A percentile compares a stretch with the other conserved stretches of the same genome.
phyloP scores from a whole-genome alignment of 2,888 invertebrate species.

The Ashinkailepas kermadecensis region DNA sequence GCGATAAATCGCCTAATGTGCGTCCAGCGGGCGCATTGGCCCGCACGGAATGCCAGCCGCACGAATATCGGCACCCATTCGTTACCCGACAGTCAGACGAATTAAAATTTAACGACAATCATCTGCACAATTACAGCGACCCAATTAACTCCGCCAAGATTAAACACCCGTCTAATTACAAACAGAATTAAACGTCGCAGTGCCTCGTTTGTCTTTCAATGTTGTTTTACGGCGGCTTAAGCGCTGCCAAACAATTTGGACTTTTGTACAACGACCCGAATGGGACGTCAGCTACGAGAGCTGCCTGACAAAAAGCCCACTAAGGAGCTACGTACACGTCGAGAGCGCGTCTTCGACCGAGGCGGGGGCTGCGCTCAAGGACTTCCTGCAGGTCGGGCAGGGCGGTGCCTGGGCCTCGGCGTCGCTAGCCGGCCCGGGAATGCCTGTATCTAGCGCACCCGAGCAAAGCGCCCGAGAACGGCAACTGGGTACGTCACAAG shows the following conservation, averaged over 20 bases:
- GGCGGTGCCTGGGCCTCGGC: no score
- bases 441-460: no score
- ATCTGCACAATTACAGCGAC: slow-evolving; percentile 10
- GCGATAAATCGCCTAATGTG: not conserved
- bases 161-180: slow-evolving; percentile 20
- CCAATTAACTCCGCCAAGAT: slow-evolving; percentile 15
- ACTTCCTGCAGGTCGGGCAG: no score
- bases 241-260: not conserved
- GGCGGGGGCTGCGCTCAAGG: no score
- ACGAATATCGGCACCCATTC: not conserved
- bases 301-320: not conserved
- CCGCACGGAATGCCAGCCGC: not conserved
- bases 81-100: not conserved
- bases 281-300: not conserved
- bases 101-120: slow-evolving; percentile 19
- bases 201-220: not conserved
- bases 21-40: not conserved
- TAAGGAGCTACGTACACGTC: no score
- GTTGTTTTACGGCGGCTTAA: slow-evolving; percentile 1
- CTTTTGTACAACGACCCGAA: not conserved
- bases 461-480: no score
- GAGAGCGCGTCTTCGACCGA: no score
- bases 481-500: no score
- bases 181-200: not conserved
- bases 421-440: no score